phyloP scores from a whole-genome alignment of 2,888 invertebrate species.

The Polylopha cassiicola region DNA sequence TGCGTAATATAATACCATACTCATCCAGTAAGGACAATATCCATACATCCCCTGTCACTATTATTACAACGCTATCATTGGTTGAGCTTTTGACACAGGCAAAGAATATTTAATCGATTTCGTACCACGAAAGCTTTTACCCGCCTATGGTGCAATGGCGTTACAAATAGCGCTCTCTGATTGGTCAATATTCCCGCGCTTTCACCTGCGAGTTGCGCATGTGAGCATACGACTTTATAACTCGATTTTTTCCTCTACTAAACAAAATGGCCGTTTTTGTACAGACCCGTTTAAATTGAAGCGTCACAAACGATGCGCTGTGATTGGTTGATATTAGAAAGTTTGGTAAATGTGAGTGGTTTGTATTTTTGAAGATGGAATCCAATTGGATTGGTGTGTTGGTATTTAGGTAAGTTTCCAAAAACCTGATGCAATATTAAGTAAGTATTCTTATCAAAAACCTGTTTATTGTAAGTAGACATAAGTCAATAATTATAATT shows the following conservation, averaged over 20 bases:
- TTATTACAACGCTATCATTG: background rate
- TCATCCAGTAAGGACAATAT: no score
- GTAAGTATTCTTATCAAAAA: no score
- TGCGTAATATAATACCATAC: no score
- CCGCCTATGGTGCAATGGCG: conserved; percentile 65
- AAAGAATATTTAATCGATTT: conserved; percentile 8
- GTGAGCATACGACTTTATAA: no score
- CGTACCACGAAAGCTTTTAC: conserved; percentile 28
- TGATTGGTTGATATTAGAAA: conserved; percentile 3
- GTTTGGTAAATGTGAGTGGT: no score
- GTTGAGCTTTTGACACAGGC: conserved; percentile 1
- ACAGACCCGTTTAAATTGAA: background rate
- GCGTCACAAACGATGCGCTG: background rate
- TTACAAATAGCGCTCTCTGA: conserved; percentile 35
- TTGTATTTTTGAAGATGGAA: no score
- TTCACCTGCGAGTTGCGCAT: conserved; percentile 46
- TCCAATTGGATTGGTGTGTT: no score
- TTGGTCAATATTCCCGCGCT: conserved; percentile 48
- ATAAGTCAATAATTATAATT: no score
- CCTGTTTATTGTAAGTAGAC: no score
- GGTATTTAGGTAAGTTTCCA: no score
- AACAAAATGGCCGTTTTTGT: conserved; percentile 17
- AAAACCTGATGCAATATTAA: no score
- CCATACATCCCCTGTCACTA: no score
- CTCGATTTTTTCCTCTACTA: conserved; percentile 3